Evolutionary conservation across 2,113 vertebrate genomes (phyloP).

Genomic region (Sinocyclocheilus anshuiensis): DNA sequence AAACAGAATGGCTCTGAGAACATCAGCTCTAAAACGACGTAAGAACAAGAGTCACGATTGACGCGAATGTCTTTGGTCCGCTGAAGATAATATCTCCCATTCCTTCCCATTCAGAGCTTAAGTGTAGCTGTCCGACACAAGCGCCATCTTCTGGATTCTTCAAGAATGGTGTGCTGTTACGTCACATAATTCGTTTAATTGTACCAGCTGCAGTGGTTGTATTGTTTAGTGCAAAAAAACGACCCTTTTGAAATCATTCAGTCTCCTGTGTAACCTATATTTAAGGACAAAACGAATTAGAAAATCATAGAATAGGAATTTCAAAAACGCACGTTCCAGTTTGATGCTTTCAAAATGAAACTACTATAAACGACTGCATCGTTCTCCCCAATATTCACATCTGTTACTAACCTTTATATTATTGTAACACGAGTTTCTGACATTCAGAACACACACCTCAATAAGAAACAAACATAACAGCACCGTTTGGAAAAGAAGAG

Average conservation of each 20-base stretch:
- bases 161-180: neutral
- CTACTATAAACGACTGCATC: neutral
- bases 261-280: neutral
- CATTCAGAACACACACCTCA: neutral
- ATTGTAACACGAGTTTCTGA: conserved; percentile 5
- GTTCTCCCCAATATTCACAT: neutral
- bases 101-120: neutral
- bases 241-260: neutral
- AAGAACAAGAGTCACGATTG: neutral
- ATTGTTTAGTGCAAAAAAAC: conserved; percentile 29
- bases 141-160: neutral
- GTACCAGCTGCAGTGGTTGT: conserved; percentile 12
- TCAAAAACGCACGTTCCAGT: conserved; percentile 48
- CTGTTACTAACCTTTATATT: conserved; percentile 5
- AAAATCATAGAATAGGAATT: neutral
- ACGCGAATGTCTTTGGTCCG: neutral
- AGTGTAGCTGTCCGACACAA: neutral
- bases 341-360: conserved; percentile 35
- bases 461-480: conserved; percentile 28
- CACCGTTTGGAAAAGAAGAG: conserved; percentile 32
- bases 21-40: neutral
- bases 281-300: neutral
- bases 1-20: neutral
- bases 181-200: neutral
- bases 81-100: neutral